phyloP scores from a whole-genome alignment of 1,140 invertebrate species.

The Pogonus chalceus region DNA sequence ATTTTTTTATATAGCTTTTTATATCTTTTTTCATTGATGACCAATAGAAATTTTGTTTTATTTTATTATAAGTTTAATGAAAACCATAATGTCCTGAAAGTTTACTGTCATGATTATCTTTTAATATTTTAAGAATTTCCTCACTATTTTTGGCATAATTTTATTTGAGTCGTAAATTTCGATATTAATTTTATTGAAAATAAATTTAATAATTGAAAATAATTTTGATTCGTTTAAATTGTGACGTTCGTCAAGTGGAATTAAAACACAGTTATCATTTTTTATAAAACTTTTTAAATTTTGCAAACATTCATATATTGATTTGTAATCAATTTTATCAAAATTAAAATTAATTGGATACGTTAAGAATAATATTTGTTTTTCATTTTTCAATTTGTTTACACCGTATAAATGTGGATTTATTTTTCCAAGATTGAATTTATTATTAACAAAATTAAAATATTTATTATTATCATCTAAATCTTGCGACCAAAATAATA shows the following conservation, averaged over 20 bases:
- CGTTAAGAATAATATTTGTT: not conserved
- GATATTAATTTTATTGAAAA: not conserved
- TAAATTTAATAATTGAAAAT: not conserved
- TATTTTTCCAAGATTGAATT: not conserved
- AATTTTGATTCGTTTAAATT: not conserved
- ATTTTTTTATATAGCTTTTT: constrained; percentile 26
- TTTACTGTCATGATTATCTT: constrained; percentile 27
- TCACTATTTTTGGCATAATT: constrained; percentile 15
- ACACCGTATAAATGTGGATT: not conserved
- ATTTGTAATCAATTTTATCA: not conserved
- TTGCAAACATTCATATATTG: not conserved
- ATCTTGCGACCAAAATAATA: constrained; percentile 3
- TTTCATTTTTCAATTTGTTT: constrained; percentile 2
- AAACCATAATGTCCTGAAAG: constrained; percentile 29
- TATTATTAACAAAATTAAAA: not conserved
- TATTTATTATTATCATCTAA: not conserved
- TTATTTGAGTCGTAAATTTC: constrained; percentile 20
- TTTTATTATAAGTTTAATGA: constrained; percentile 28
- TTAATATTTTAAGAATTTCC: constrained; percentile 23
- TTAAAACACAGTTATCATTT: not conserved
- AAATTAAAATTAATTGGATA: not conserved
- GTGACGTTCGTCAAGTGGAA: not conserved
- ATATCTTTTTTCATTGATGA: constrained; percentile 30
- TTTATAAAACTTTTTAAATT: not conserved
- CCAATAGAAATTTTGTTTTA: constrained; percentile 31